Percentiles rank a stretch among this genome's conserved stretches.
phyloP scores from a whole-genome alignment of 2,888 invertebrate genomes.

The Meganola albula region DNA sequence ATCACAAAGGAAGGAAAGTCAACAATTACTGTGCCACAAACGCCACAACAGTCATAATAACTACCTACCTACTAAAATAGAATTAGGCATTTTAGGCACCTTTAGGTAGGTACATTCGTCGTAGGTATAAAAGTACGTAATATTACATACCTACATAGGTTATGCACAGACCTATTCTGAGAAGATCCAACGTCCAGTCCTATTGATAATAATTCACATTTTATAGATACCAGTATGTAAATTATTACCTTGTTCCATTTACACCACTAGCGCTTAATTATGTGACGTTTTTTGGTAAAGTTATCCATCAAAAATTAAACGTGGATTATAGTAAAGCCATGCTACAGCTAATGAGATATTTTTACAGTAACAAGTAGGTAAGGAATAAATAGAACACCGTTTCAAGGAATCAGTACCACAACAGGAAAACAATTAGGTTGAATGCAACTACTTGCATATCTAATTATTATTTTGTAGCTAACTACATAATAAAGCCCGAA shows the following conservation, averaged over 20 bases:
- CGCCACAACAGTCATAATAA: slow-evolving; percentile 1
- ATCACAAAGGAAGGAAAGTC: too few species aligned
- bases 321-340: too few species aligned
- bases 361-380: too few species aligned
- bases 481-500: too few species aligned
- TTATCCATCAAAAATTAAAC: too few species aligned
- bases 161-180: slow-evolving; percentile 32
- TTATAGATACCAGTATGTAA: slow-evolving; percentile 41
- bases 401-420: slow-evolving; percentile 23
- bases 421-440: slow-evolving; percentile 36
- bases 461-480: too few species aligned
- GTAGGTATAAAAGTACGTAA: slow-evolving; percentile 17
- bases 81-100: too few species aligned
- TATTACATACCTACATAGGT: slow-evolving; percentile 12
- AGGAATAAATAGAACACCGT: slow-evolving; percentile 13
- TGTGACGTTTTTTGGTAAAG: slow-evolving; percentile 40
- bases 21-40: too few species aligned
- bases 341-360: too few species aligned
- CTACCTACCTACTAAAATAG: too few species aligned
- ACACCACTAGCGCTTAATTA: slow-evolving; percentile 34
- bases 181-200: slow-evolving; percentile 37
- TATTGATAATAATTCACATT: slow-evolving; percentile 36
- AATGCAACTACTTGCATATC: too few species aligned
- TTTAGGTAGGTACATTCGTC: background rate
- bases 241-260: slow-evolving; percentile 56